Conservation (phyloP, 2,888 invertebrate species). For the Parnassius orleans region DNA sequence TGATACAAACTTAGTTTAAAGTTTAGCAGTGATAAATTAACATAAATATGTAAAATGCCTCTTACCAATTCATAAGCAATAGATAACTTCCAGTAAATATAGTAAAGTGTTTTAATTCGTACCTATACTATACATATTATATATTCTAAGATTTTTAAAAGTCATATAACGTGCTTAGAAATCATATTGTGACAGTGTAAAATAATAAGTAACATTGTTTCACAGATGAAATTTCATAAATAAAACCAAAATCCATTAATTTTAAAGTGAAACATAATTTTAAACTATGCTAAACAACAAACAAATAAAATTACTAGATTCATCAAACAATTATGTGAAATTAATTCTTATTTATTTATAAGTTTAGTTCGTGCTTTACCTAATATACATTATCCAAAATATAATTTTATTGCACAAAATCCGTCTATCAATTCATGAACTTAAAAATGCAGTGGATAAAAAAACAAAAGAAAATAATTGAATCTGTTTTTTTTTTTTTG, state of each 20-base stretch:
- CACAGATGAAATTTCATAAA: too few relatives aligned
- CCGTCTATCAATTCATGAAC: constrained; percentile 10
- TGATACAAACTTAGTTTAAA: constrained; percentile 9
- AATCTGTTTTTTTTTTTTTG: neutral
- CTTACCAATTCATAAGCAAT: constrained; percentile 53
- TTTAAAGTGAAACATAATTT: too few relatives aligned
- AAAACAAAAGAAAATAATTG: neutral
- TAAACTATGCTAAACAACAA: too few relatives aligned
- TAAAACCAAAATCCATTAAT: too few relatives aligned
- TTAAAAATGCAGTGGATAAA: neutral
- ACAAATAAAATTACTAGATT: too few relatives aligned
- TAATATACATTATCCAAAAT: too few relatives aligned
- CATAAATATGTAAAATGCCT: constrained; percentile 34
- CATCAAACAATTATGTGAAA: too few relatives aligned
- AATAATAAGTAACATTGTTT: neutral
- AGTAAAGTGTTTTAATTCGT: constrained; percentile 28
- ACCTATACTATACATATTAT: constrained; percentile 13
- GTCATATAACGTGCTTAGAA: constrained; percentile 6
- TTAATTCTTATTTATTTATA: too few relatives aligned
- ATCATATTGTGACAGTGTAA: constrained; percentile 15
- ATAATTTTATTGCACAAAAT: neutral
- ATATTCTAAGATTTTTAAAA: constrained; percentile 3
- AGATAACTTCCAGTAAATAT: constrained; percentile 36
- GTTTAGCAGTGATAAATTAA: neutral
- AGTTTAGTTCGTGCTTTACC: too few relatives aligned